These are phyloP conservation scores for Mythimna loreyi DNA, from an alignment of 2,888 invertebrate species.

Conservation along the genomic window DNA sequence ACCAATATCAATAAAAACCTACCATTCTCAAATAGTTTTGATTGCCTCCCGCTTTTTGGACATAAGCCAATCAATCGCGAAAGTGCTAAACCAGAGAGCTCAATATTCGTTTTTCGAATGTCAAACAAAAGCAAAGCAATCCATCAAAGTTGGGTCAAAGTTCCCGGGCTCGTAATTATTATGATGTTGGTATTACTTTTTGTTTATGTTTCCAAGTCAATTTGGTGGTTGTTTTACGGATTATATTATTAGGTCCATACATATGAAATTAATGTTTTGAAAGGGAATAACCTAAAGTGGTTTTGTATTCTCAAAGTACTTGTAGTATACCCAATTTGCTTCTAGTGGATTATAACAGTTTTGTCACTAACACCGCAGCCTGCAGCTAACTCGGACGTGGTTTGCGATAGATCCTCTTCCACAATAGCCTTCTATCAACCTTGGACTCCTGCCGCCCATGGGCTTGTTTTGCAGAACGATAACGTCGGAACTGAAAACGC, in stretches of 20 bases:
- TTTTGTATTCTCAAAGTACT: too few relatives aligned
- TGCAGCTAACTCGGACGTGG: too few relatives aligned
- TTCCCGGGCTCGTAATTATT: conserved; percentile 21
- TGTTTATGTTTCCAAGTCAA: conserved; percentile 24
- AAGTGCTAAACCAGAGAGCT: conserved; percentile 17
- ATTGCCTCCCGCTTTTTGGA: conserved; percentile 19
- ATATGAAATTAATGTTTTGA: too few relatives aligned
- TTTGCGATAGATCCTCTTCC: too few relatives aligned
- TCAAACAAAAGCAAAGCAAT: conserved; percentile 43
- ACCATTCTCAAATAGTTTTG: conserved; percentile 28
- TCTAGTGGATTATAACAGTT: too few relatives aligned
- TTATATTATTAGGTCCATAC: conserved; percentile 1
- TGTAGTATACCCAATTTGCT: too few relatives aligned
- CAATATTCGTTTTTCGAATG: conserved; percentile 50
- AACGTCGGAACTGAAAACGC: too few relatives aligned
- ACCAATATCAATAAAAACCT: conserved; percentile 33
- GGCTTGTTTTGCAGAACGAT: too few relatives aligned
- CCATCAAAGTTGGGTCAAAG: conserved; percentile 42
- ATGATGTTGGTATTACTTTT: conserved; percentile 6
- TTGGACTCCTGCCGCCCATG: too few relatives aligned
- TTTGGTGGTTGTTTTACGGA: conserved; percentile 1
- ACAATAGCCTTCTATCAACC: too few relatives aligned
- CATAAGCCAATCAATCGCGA: conserved; percentile 36
- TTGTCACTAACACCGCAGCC: too few relatives aligned
- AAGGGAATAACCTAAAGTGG: too few relatives aligned